Evolutionary conservation across 1,140 invertebrate species (phyloP), one percentile per base, ranked within the genome.

Genomic region (Samia ricini): DNA sequence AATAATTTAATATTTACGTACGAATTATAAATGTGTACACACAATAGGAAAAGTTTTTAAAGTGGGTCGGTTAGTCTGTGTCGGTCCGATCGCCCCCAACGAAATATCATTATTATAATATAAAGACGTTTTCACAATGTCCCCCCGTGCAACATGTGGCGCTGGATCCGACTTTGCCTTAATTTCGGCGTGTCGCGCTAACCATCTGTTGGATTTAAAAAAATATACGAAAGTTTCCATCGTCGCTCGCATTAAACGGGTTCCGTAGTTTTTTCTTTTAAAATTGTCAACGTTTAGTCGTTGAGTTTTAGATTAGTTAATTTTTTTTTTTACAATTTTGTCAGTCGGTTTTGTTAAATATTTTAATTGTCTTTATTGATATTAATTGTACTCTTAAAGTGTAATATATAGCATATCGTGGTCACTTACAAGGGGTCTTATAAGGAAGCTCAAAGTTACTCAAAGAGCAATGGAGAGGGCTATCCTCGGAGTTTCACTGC

Each of bases 171-270:
- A 20, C 26, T n/a, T n/a, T 29, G 56, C 15, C 42, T 57, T 57
- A 57, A 57, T 57, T 57, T 57, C 56, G 29, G n/a, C 19, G 26
- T 36, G 23, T 60, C 56, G 56, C 62, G 62, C 50, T 48, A 22
- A 55, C 68, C 68, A 70, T 66, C 68, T 70, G 68, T 70, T 57
- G 26, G 24, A 36, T 29, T 57, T 42, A 19, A 33, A 57, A 57
- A 57, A 57, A 57, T n/a, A 18, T 26, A 6, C 19, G 26, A 18
- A 33, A 55, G 24, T 22, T 24, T n/a, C n/a, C n/a, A 23, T 2
- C 4, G 7, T n/a, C 22, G 4, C n/a, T 1, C 1, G 22, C 10
- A 20, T 4, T 10, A 12, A 12, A 18, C 19, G 29, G 56, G 56
- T 57, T 57, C 56, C 6, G 56, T 57, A 15, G 33, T 12, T 42